Conservation (phyloP, 2,888 invertebrate genomes). For the Cosmia trapezina region DNA sequence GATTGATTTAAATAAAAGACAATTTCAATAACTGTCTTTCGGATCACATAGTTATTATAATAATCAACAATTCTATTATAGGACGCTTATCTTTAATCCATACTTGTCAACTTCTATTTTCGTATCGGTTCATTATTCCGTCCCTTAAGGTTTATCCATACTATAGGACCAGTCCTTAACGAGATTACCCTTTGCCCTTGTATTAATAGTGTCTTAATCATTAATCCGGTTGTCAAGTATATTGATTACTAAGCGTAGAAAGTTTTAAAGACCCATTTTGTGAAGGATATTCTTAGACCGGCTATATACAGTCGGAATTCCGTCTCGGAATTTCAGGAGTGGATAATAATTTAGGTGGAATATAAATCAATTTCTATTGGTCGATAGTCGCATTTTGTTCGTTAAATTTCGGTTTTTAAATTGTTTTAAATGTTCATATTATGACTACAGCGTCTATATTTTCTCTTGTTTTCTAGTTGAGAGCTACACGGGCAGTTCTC, state of each 20-base stretch:
- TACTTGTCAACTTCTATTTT: conserved; percentile 14
- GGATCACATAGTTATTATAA: neutral
- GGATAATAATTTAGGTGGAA: no score
- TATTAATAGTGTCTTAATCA: conserved; percentile 41
- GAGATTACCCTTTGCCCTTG: conserved; percentile 46
- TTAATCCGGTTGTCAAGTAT: conserved; percentile 34
- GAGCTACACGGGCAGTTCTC: neutral
- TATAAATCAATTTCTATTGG: no score
- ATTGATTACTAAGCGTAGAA: conserved; percentile 27
- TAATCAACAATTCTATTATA: neutral
- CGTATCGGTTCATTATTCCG: conserved; percentile 18
- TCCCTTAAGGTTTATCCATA: neutral
- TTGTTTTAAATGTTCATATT: no score
- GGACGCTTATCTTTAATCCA: neutral
- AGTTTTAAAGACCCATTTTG: neutral
- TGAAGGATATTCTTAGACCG: neutral
- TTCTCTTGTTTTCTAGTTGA: neutral
- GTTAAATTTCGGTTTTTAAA: no score
- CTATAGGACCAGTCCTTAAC: conserved; percentile 27
- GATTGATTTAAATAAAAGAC: no score
- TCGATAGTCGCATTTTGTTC: no score
- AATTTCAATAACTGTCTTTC: neutral
- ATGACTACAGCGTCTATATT: neutral
- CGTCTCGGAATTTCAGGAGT: no score
- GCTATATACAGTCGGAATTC: no score